These are phyloP conservation scores for Phrixothrix hirtus DNA, from an alignment of 2,888 invertebrate species.

Conservation along the genomic window DNA sequence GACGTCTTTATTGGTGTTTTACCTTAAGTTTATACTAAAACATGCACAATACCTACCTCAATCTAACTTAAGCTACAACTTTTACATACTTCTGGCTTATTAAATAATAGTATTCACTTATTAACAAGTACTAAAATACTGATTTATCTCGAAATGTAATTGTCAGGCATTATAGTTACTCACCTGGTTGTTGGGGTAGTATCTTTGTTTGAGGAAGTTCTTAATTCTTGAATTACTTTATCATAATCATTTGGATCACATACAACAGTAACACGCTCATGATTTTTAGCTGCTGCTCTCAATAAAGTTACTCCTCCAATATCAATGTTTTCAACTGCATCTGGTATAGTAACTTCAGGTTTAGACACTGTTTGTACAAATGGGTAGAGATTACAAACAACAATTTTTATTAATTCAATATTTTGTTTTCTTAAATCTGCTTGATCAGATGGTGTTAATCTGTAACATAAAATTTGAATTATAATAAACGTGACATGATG, in stretches of 20 bases:
- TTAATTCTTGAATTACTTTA: conserved; percentile 73
- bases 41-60: no score
- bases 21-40: no score
- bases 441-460: conserved; percentile 75
- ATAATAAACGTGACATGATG: no score
- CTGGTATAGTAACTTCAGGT: conserved; percentile 76
- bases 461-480: conserved; percentile 53
- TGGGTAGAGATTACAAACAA: conserved; percentile 96
- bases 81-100: no score
- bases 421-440: conserved; percentile 80
- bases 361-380: conserved; percentile 87
- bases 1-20: no score
- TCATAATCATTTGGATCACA: conserved; percentile 91
- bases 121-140: no score
- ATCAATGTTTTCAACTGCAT: conserved; percentile 96
- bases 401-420: conserved; percentile 80
- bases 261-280: conserved; percentile 88
- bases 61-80: no score
- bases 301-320: conserved; percentile 95
- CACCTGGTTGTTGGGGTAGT: conserved; percentile 76
- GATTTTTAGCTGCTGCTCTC: conserved; percentile 96
- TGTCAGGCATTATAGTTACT: no score
- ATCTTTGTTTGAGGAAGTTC: conserved; percentile 64
- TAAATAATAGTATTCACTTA: no score
- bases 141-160: no score